A percentile compares a stretch with the other conserved stretches of the same genome.
Evolutionary conservation across 2,797 vertebrate genomes (phyloP).

Genomic region (Serranus cabrilla): DNA sequence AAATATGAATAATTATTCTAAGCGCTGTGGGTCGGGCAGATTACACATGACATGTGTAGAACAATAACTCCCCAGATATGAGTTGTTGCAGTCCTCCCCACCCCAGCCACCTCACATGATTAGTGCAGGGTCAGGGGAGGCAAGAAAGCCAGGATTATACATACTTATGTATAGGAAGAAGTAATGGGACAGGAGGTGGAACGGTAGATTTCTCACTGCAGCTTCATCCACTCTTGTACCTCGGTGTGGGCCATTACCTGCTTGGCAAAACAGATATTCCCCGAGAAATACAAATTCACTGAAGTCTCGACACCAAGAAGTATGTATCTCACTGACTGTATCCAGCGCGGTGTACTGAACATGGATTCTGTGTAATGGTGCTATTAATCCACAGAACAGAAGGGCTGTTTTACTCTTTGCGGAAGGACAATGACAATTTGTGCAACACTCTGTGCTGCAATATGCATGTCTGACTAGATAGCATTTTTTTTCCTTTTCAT

Average conservation of each 20-base stretch:
- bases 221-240: constrained; percentile 51
- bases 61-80: constrained; percentile 85
- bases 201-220: constrained; percentile 36
- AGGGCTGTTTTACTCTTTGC: constrained; percentile 79
- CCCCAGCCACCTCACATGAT: constrained; percentile 55
- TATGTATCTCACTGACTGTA: constrained; percentile 62
- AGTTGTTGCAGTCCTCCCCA: constrained; percentile 66
- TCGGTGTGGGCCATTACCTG: constrained; percentile 61
- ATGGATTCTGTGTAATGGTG: constrained; percentile 83
- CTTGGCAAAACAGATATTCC: constrained; percentile 63
- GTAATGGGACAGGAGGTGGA: constrained; percentile 44
- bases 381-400: constrained; percentile 87
- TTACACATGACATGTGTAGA: constrained; percentile 87
- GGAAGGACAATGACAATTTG: constrained; percentile 79
- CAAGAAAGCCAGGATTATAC: constrained; percentile 46
- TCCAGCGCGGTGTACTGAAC: constrained; percentile 65
- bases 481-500: constrained; percentile 58
- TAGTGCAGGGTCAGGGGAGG: constrained; percentile 57
- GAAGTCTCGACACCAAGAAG: constrained; percentile 38
- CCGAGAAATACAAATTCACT: constrained; percentile 62
- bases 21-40: constrained; percentile 82
- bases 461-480: constrained; percentile 74
- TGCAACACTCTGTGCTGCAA: constrained; percentile 70
- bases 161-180: constrained; percentile 26
- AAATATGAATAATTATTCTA: constrained; percentile 90